Evolutionary conservation across 2,113 vertebrate genomes (phyloP), one percentile per base, ranked within the genome.

Genomic region (Typhlomys cinereus): DNA sequence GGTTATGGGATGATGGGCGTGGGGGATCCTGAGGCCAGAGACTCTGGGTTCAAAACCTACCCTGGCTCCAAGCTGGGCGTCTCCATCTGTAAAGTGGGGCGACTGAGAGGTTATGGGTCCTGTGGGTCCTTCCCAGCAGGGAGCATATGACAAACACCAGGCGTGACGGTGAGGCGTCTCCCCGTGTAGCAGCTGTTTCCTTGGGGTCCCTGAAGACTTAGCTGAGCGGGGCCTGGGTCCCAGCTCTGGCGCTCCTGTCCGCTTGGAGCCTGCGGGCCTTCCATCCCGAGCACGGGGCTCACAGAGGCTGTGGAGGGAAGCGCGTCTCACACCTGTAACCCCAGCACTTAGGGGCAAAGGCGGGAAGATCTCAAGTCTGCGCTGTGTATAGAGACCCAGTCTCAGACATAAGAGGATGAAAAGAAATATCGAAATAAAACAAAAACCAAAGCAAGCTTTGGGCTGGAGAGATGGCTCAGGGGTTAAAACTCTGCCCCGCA

Each of bases 61-160:
- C 17, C 11, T 4, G 4, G 10, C 15, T 70, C 31, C 20, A 15
- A 44, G 44, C n/a, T 48, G 12, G 11, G 13, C 7, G 50, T 25
- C 15, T 20, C 13, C 3, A 5, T 79, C 66, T 59, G 34, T 31
- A 34, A 21, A n/a, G 57, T 20, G 67, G 29, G 29, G 36, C 44
- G 11, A 25, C 18, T 34, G 11, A 31, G 25, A 4, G 14, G 29
- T 20, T 52, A 64, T 20, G 4, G 25, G 23, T 6, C 12, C 18
- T 13, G 12, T 4, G 4, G 44, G 4, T 14, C 44, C 25, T 3
- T 4, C 25, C 29, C 29, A 11, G 13, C 1, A 1, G 27, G 34
- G 27, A 52, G 9, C 0, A 0, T 4, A 6, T 54, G 61, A 50
- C 61, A 25, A 5, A 21, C 0, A 1, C 44, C 15, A 18, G 18